Evolutionary conservation across 1,140 invertebrate genomes (phyloP).

Genomic region (Vollenhovia emeryi): DNA sequence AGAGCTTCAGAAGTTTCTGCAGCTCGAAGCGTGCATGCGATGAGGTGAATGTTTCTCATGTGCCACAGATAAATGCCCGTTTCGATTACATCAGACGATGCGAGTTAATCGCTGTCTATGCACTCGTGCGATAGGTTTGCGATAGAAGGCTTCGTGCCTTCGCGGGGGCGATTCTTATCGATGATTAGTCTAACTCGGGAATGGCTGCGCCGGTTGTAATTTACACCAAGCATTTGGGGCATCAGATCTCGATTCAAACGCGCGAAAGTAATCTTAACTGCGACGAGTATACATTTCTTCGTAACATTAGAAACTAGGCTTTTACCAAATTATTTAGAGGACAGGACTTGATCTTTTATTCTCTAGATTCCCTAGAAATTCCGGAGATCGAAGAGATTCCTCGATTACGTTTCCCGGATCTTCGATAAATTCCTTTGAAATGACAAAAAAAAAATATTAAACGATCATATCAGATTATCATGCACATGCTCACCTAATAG

Average conservation of each 20-base stretch:
- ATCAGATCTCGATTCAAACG: neutral
- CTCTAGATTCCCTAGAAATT: neutral
- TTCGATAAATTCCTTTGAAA: neutral
- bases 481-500: constrained; percentile 11
- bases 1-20: neutral
- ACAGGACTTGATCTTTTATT: neutral
- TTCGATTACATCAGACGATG: constrained; percentile 4
- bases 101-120: neutral
- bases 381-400: neutral
- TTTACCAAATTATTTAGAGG: neutral
- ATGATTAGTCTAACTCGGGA: constrained; percentile 15
- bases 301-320: neutral
- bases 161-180: neutral
- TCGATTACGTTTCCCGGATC: neutral
- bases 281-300: neutral
- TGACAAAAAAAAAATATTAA: constrained; percentile 9
- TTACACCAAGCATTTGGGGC: neutral
- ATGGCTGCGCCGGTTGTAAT: constrained; percentile 12
- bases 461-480: constrained; percentile 1
- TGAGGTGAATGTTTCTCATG: constrained; percentile 15
- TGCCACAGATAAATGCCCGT: neutral
- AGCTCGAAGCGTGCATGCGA: constrained; percentile 43
- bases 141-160: neutral
- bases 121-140: constrained; percentile 2
- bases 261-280: neutral